Evolutionary conservation across 2,888 invertebrate genomes (phyloP), one percentile per base, ranked within the genome.

Genomic region (Leptodirus hochenwartii): DNA sequence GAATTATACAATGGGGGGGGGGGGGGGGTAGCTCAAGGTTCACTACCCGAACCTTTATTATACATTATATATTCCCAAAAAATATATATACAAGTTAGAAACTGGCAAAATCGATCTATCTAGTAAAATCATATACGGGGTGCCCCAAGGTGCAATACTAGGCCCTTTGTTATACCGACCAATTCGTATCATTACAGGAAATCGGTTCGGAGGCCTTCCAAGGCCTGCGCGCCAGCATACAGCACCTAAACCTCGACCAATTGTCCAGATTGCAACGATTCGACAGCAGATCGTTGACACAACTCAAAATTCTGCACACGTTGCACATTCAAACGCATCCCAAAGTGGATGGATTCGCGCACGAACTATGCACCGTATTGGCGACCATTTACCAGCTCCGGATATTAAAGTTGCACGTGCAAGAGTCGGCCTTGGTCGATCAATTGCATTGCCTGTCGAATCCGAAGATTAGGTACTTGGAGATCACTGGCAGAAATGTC

Each of bases 361-460:
- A 48, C 41, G 70, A 76, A 41, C 60, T 82, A 32, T 75, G 77
- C 31, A 67, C 73, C 41, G 56, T 84, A 31, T 63, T 85, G 6
- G 64, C 69, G 6, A 72, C 73, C 34, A 58, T 85, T 36, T 72
- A 74, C 8, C 72, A 76, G 9, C 54, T 88, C 24, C 69, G 76
- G 43, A 74, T 76, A 44, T 59, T 85, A 35, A 71, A 76, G 39
- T 64, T 88, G 38, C 70, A 79, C 46, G 70, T 85, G 45, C 66
- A 72, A 35, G 85, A 85, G 45, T 60, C 69, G 12, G 58, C 64
- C 22, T 64, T 88, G 42, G 72, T 74, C 15, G 68, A 75, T 37
- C 84, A 84, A 48, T 59, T 88, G 33, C 67, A 72, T 37, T 72
- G 80, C 41, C 64, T 75, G 17, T 78, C 82, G 39, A 75, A 78